Base-by-base conservation (phyloP, 2,888 invertebrate species). In the Gastracanthus pulcherrimus region DNA sequence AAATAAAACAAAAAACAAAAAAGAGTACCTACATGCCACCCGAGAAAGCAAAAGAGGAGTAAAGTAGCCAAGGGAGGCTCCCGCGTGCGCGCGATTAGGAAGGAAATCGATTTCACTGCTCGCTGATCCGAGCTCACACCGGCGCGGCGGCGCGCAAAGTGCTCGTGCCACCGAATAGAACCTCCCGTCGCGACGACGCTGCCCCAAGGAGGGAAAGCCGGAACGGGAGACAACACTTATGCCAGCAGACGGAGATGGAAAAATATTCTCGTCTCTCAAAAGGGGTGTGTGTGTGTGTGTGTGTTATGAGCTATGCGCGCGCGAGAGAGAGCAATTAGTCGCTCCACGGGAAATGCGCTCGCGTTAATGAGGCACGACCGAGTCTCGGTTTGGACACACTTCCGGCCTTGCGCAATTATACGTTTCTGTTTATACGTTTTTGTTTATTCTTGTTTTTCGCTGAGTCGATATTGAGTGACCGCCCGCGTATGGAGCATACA, bases 301-400 rank as follows among this genome's bases (percentile, higher is more conserved):
- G n/a, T n/a, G n/a, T n/a, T n/a, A n/a, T n/a, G n/a, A n/a, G n/a
- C n/a, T n/a, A n/a, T n/a, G n/a, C n/a, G n/a, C n/a, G n/a, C n/a
- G 60, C 66, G 69, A n/a, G 74, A n/a, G 82, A 80, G 76, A 82
- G 87, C 88, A 89, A 89, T 89, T 89, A 89, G 87, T 88, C 86
- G 84, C 81, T 84, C 80, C 86, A 86, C 85, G 86, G 86, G 86
- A 87, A 86, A 87, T 85, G 86, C 87, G 84, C 31, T 29, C 84
- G 84, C 83, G 84, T 86, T 86, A 86, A 87, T 84, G 86, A 87
- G 85, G 83, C 84, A 82, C 84, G 84, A 84, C 85, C 81, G 71
- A 82, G 66, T 83, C 87, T 88, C 87, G 87, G 87, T 86, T 36
- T n/a, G 11, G 26, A 13, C 58, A 11, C 58, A 26, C 58, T 58